Conservation (phyloP, 2,113 vertebrate species). For the Amphiprion percula region DNA sequence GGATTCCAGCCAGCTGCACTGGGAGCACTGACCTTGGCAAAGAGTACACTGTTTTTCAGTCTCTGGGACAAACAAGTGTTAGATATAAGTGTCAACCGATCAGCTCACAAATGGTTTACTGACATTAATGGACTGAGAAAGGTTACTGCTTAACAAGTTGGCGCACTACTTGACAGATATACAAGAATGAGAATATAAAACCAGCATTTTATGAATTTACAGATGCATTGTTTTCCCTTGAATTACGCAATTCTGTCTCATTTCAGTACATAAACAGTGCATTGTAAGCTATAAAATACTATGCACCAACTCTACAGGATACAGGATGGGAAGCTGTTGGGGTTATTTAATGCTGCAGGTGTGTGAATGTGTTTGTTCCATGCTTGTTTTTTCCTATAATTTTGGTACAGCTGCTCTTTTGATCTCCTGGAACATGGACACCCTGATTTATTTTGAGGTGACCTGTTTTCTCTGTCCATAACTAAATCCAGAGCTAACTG, state of each 20-base stretch:
- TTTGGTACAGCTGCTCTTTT: constrained; percentile 32
- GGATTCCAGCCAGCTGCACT: constrained; percentile 78
- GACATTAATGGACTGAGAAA: constrained; percentile 27
- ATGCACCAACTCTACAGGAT: constrained; percentile 54
- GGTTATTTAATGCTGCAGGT: constrained; percentile 65
- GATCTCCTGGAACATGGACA: constrained; percentile 30
- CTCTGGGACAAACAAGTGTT: constrained; percentile 68
- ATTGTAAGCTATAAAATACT: constrained; percentile 19
- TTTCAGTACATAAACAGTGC: constrained; percentile 9
- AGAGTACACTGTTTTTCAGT: constrained; percentile 66
- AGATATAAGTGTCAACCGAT: constrained; percentile 56
- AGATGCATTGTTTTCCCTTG: not conserved
- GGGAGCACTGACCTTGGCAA: constrained; percentile 81
- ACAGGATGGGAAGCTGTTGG: constrained; percentile 51
- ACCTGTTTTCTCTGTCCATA: constrained; percentile 21
- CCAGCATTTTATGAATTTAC: not conserved
- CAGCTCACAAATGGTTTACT: constrained; percentile 49
- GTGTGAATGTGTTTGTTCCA: constrained; percentile 47
- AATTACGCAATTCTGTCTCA: not conserved
- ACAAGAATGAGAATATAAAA: not conserved
- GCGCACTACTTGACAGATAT: not conserved
- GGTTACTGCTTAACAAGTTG: not conserved
- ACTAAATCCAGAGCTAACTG: not conserved
- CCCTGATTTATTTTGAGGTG: constrained; percentile 35
- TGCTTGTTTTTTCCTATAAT: constrained; percentile 63